Evolutionary conservation across 1,140 invertebrate species (phyloP).

Genomic region (Drosophila lowei): DNA sequence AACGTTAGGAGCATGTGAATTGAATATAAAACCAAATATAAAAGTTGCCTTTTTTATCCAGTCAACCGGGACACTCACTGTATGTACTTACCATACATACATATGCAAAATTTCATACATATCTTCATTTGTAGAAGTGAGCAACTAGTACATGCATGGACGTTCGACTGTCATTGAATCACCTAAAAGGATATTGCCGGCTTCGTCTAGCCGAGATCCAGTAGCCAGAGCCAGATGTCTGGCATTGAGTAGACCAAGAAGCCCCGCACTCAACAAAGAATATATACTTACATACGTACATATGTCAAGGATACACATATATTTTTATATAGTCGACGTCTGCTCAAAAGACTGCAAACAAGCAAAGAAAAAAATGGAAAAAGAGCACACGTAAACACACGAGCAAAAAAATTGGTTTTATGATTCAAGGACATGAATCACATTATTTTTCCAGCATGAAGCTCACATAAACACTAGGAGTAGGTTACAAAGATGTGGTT

Average conservation of each 20-base stretch:
- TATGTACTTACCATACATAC: conserved; percentile 15
- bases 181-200: conserved; percentile 68
- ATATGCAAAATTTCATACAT: conserved; percentile 9
- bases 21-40: conserved; percentile 79
- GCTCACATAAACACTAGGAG: conserved; percentile 67
- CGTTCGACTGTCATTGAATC: conserved; percentile 61
- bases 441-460: conserved; percentile 78
- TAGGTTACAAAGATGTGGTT: conserved; percentile 59
- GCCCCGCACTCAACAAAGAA: conserved; percentile 53
- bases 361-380: conserved; percentile 66
- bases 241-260: conserved; percentile 63
- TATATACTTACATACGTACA: conserved; percentile 7
- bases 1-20: conserved; percentile 62
- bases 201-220: conserved; percentile 63
- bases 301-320: conserved; percentile 69
- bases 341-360: conserved; percentile 78
- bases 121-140: not conserved
- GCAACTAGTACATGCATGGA: conserved; percentile 28
- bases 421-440: conserved; percentile 81
- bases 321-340: conserved; percentile 81
- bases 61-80: conserved; percentile 23
- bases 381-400: conserved; percentile 56
- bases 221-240: conserved; percentile 50
- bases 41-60: conserved; percentile 55
- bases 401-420: conserved; percentile 77